A percentile compares a stretch with the other conserved stretches of the same genome.
These are phyloP conservation scores for Linyphia triangularis DNA, from an alignment of 2,888 invertebrate genomes.

Conservation along the genomic window DNA sequence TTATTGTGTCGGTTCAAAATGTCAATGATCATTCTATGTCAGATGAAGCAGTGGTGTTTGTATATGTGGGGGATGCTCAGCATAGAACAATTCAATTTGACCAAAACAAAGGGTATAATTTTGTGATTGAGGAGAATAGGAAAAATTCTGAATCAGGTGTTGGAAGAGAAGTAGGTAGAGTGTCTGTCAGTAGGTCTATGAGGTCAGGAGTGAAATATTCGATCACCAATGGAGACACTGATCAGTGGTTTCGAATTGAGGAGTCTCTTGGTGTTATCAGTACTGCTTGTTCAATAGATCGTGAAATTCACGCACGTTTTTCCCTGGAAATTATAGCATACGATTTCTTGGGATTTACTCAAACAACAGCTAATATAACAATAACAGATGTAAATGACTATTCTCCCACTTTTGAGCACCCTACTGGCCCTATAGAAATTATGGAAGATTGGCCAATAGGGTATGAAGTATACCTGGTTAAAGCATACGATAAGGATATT, in stretches of 20 bases:
- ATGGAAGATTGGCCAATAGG: constrained; percentile 95
- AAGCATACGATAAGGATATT: constrained; percentile 91
- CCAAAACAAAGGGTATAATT: constrained; percentile 74
- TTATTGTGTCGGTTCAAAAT: constrained; percentile 90
- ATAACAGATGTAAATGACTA: constrained; percentile 95
- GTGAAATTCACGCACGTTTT: constrained; percentile 88
- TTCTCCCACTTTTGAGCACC: constrained; percentile 85
- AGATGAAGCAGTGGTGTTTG: constrained; percentile 86
- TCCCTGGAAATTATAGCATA: constrained; percentile 89
- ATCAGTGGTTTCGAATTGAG: constrained; percentile 90
- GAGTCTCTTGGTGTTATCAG: constrained; percentile 92
- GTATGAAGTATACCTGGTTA: constrained; percentile 92
- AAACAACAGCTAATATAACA: constrained; percentile 88
- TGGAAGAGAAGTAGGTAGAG: constrained; percentile 88
- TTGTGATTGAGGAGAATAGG: constrained; percentile 77
- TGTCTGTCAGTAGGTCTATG: constrained; percentile 81
- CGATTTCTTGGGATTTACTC: constrained; percentile 87
- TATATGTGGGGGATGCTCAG: constrained; percentile 75
- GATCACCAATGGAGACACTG: constrained; percentile 89
- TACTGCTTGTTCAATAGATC: constrained; percentile 88
- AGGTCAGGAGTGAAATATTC: constrained; percentile 85
- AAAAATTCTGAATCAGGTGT: constrained; percentile 80
- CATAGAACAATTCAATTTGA: constrained; percentile 76
- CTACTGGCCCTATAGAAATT: constrained; percentile 83
- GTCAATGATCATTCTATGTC: constrained; percentile 87